Percentiles rank a stretch among this genome's conserved stretches.
These are phyloP conservation scores for Salvelinus sp. DNA, from an alignment of 2,113 vertebrate species.

Conservation along the genomic window DNA sequence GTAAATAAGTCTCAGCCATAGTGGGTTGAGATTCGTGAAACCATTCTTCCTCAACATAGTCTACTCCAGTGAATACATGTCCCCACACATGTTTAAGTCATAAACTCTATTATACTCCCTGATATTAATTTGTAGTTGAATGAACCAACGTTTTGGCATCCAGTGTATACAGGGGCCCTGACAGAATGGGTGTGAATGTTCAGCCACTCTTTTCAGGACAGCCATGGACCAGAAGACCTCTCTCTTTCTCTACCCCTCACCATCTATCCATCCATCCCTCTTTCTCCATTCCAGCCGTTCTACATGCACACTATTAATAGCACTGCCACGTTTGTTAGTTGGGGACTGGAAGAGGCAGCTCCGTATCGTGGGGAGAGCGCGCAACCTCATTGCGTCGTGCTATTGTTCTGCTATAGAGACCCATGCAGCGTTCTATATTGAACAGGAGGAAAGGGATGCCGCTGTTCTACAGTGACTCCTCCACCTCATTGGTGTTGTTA, in stretches of 20 bases:
- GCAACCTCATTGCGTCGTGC: conserved; percentile 20
- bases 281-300: background rate
- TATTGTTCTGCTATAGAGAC: conserved; percentile 52
- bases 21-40: too few relatives aligned
- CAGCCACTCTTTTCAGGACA: too few relatives aligned
- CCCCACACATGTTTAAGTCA: too few relatives aligned
- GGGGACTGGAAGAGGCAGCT: conserved; percentile 28
- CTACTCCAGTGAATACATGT: too few relatives aligned
- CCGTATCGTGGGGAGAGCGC: conserved; percentile 36
- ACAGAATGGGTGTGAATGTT: too few relatives aligned
- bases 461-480: conserved; percentile 41
- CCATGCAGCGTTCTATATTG: conserved; percentile 34
- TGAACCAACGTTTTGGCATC: too few relatives aligned
- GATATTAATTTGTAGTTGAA: too few relatives aligned
- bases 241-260: background rate
- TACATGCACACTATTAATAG: conserved; percentile 34
- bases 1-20: background rate
- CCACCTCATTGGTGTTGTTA: conserved; percentile 45
- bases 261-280: background rate
- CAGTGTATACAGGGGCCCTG: too few relatives aligned
- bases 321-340: conserved; percentile 8
- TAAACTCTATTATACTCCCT: too few relatives aligned
- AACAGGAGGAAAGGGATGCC: conserved; percentile 57
- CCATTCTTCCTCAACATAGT: too few relatives aligned
- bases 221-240: background rate